These are phyloP conservation scores for Spatulosminthurus flaviceps DNA, from an alignment of 2,888 invertebrate species.

Conservation along the genomic window DNA sequence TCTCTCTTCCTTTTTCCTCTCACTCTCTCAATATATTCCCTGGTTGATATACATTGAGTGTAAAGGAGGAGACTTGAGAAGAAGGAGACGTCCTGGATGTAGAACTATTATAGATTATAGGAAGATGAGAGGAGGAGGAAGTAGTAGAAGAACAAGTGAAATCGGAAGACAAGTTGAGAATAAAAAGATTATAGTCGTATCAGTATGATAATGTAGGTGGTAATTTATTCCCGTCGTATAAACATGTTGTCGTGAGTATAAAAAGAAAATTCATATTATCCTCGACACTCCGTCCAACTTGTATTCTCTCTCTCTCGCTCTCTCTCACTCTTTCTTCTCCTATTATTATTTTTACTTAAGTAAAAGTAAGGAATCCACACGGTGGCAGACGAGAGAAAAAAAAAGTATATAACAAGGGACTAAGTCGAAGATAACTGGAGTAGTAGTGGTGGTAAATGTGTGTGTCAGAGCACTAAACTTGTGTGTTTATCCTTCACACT, in stretches of 20 bases:
- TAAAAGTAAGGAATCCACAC: neutral
- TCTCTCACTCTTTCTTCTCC: too few relatives aligned
- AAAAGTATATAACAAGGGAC: neutral
- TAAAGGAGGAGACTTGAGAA: too few relatives aligned
- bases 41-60: too few relatives aligned
- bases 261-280: neutral
- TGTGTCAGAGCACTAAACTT: constrained; percentile 29
- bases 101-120: too few relatives aligned
- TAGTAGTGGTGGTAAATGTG: neutral
- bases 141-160: neutral
- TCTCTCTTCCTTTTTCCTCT: too few relatives aligned
- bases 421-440: constrained; percentile 17
- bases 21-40: too few relatives aligned
- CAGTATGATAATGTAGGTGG: constrained; percentile 16
- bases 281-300: neutral
- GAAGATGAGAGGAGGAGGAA: too few relatives aligned
- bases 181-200: constrained; percentile 2
- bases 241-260: constrained; percentile 14
- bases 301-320: too few relatives aligned
- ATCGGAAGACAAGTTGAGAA: constrained; percentile 14
- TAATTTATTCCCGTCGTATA: constrained; percentile 24
- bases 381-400: too few relatives aligned
- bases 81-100: too few relatives aligned
- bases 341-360: neutral
- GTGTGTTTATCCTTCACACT: constrained; percentile 23